A percentile compares a stretch with the other conserved stretches of the same genome.
phyloP scores from a whole-genome alignment of 2,888 invertebrate genomes.

The Anarsia innoxiella region DNA sequence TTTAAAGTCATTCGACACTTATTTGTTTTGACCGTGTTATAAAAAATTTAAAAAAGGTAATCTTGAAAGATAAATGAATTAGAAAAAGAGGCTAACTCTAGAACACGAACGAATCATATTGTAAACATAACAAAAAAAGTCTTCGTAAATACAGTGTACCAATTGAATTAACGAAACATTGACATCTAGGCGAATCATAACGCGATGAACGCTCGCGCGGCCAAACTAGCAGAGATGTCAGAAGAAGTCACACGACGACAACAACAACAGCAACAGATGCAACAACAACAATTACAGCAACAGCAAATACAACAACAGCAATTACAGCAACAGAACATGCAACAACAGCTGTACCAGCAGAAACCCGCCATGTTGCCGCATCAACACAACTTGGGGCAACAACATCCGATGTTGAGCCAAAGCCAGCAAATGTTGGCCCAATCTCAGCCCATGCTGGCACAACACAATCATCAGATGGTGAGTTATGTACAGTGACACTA shows the following conservation, averaged over 20 bases:
- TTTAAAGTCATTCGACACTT: too few species aligned
- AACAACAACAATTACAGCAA: constrained; percentile 33
- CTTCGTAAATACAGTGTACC: too few species aligned
- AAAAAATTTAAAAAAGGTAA: too few species aligned
- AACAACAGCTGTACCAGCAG: constrained; percentile 31
- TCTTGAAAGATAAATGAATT: too few species aligned
- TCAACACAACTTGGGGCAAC: constrained; percentile 23
- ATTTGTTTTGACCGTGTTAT: too few species aligned
- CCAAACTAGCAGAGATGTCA: constrained; percentile 86
- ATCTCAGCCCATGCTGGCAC: constrained; percentile 7
- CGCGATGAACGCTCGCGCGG: constrained; percentile 59
- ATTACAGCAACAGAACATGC: constrained; percentile 16
- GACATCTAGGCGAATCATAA: constrained; percentile 33
- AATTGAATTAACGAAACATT: too few species aligned
- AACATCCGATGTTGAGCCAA: constrained; percentile 10
- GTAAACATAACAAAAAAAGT: too few species aligned
- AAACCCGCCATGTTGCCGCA: constrained; percentile 19
- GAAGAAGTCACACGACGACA: constrained; percentile 83
- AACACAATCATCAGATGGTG: constrained; percentile 5
- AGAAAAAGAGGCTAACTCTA: too few species aligned
- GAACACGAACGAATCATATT: too few species aligned
- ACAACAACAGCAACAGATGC: constrained; percentile 50
- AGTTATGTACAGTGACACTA: too few species aligned
- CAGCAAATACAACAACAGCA: constrained; percentile 23
- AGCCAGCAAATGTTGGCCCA: constrained; percentile 15